Evolutionary conservation across 2,888 invertebrate species (phyloP), one percentile per base, ranked within the genome.

Genomic region (Dendrolimus pini): DNA sequence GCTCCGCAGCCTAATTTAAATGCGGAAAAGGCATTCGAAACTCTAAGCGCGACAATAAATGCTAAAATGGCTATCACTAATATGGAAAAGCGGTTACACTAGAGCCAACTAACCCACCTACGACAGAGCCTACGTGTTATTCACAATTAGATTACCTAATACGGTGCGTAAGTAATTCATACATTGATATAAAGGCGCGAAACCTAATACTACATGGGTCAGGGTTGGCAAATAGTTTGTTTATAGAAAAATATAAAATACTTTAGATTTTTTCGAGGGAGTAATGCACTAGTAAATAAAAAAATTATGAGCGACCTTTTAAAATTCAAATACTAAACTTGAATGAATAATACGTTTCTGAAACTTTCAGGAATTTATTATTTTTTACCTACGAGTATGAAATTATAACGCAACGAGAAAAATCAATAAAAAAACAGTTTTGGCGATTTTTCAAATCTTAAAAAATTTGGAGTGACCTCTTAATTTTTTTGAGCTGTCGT

Each of bases 171-270:
- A 61, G 60, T 61, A 63, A 58, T 67, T 60, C 70, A 75, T 75
- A 67, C 71, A 66, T 71, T 68, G 47, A 47, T 70, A 70, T 69
- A 71, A 68, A 71, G 70, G 79, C 70, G 75, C 73, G 83, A 80
- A 82, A 77, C 72, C 66, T 68, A 72, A 75, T 66, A 63, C 65
- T 56, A 57, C 12, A 8, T 47, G 12, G 47, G 30, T 30, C 3
- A 47, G 47, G 47, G 47, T 47, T 10, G 30, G 54, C 7, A 41
- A 12, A 12, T 14, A 14, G 14, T 14, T 55, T 55, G 42, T 30
- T 55, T 55, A 41, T 10, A 10, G n/a, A 70, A 63, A 47, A 47
- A 10, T 47, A 47, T 47, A 30, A 14, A 14, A 14, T 14, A 14
- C 14, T 14, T 14, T 14, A 14, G 14, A 14, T 14, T 14, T 14